These are phyloP conservation scores for Epicauta chinensis DNA, from an alignment of 1,140 invertebrate genomes.

Conservation along the genomic window DNA sequence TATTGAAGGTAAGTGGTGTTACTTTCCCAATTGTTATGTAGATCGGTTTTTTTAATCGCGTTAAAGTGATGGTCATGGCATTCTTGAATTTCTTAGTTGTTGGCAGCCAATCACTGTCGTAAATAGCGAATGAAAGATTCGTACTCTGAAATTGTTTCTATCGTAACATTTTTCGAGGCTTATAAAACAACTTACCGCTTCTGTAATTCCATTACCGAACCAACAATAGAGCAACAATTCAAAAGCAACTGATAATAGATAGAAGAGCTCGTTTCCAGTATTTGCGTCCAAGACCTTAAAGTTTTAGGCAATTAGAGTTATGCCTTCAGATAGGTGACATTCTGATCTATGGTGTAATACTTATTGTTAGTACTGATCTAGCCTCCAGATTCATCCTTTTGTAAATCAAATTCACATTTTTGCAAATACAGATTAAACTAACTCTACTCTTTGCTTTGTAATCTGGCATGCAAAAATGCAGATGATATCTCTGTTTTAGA, in stretches of 20 bases:
- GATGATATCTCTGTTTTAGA: no score
- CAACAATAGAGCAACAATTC: conserved; percentile 33
- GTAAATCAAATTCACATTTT: no score
- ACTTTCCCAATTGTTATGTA: conserved; percentile 37
- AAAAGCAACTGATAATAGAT: conserved; percentile 24
- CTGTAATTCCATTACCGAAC: conserved; percentile 34
- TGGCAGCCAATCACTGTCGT: conserved; percentile 32
- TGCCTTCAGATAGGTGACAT: no score
- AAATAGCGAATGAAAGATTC: conserved; percentile 22
- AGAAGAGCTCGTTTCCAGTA: conserved; percentile 18
- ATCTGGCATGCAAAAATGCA: no score
- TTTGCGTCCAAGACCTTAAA: conserved; percentile 20
- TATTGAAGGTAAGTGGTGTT: conserved; percentile 31
- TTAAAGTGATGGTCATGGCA: conserved; percentile 33
- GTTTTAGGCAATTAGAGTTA: no score
- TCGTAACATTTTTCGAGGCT: no score
- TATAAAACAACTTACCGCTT: conserved; percentile 25
- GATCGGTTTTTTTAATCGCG: conserved; percentile 29
- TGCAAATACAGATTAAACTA: no score
- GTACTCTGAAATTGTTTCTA: conserved; percentile 28
- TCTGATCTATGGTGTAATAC: no score
- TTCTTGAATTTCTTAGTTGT: conserved; percentile 28
- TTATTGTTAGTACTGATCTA: no score
- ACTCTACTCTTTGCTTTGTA: no score
- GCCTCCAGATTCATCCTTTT: no score